These are phyloP conservation scores for Tridacna crocea DNA, from an alignment of 2,888 invertebrate genomes.

Conservation along the genomic window DNA sequence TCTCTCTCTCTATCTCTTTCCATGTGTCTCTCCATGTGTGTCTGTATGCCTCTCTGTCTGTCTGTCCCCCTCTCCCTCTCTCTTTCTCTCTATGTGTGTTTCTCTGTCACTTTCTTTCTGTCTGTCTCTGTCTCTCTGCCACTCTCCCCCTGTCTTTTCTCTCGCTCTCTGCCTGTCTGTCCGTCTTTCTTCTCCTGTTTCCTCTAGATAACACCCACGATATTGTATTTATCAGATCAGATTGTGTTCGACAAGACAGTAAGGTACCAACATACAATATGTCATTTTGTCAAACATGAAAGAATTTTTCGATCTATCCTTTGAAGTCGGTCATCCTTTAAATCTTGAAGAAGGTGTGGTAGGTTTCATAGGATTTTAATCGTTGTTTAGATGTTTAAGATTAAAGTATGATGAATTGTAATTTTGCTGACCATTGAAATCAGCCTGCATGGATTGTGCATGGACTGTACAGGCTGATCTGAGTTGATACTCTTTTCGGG, in stretches of 20 bases:
- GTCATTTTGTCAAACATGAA: constrained; percentile 12
- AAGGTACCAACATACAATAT: neutral
- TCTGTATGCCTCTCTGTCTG: neutral
- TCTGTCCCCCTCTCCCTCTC: neutral
- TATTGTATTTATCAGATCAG: neutral
- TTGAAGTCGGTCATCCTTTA: neutral
- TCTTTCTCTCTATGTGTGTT: neutral
- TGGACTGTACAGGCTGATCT: too few species aligned
- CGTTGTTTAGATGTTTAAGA: too few species aligned
- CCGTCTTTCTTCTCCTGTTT: too few species aligned
- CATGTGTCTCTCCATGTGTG: neutral
- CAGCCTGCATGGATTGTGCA: too few species aligned
- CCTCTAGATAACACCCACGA: too few species aligned
- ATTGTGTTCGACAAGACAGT: neutral
- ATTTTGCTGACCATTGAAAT: too few species aligned
- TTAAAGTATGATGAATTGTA: too few species aligned
- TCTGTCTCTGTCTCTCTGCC: constrained; percentile 3
- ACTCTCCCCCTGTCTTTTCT: constrained; percentile 4
- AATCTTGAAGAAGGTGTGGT: neutral
- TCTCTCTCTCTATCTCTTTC: neutral
- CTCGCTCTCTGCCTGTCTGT: neutral
- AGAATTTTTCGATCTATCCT: neutral
- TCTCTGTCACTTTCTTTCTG: neutral
- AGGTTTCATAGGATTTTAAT: neutral
- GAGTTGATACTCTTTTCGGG: too few species aligned